Conservation (phyloP, 2,113 vertebrate genomes). For the Caracal caracal region DNA sequence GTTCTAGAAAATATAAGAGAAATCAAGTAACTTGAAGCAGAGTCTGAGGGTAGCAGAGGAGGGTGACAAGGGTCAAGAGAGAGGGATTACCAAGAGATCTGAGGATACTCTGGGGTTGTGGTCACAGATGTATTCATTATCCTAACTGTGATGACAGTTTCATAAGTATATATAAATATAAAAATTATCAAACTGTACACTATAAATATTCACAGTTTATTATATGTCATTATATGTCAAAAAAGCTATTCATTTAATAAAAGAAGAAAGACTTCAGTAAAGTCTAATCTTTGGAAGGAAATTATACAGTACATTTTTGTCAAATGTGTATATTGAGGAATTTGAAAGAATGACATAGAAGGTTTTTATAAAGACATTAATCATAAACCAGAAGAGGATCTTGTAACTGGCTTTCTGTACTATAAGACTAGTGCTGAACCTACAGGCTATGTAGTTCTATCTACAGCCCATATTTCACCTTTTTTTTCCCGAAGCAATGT, state of each 20-base stretch:
- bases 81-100: neutral
- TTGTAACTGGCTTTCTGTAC: neutral
- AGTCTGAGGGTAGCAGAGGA: neutral
- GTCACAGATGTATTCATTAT: neutral
- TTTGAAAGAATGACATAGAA: neutral
- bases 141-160: neutral
- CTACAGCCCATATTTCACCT: neutral
- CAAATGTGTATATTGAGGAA: neutral
- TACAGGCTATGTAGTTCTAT: neutral
- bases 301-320: neutral
- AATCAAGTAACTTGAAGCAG: neutral
- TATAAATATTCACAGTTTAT: neutral
- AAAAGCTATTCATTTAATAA: neutral
- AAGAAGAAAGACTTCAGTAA: neutral
- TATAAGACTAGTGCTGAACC: neutral
- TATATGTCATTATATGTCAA: neutral
- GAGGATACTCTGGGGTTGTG: neutral
- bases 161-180: neutral
- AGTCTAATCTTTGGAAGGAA: neutral
- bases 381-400: neutral
- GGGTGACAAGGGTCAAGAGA: neutral
- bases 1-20: neutral
- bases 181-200: neutral
- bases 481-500: neutral
- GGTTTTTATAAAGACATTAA: constrained; percentile 9